phyloP scores from a whole-genome alignment of 2,113 vertebrate species.

The Ptyas mucosa region DNA sequence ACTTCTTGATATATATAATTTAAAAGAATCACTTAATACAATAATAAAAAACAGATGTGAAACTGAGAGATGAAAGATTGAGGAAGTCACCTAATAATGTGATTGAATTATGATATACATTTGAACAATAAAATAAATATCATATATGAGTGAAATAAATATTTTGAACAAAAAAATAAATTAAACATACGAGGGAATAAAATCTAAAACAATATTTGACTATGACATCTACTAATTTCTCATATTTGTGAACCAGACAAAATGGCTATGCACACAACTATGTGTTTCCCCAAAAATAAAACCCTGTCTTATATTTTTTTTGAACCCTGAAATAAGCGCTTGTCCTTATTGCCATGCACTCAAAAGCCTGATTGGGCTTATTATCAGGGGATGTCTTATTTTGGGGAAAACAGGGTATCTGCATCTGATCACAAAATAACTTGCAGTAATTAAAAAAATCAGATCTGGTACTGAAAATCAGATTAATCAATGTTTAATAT shows the following conservation, averaged over 20 bases:
- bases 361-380: no score
- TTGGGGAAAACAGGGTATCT: neutral
- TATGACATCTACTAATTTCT: neutral
- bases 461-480: conserved; percentile 24
- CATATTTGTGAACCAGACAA: conserved; percentile 15
- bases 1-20: neutral
- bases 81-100: neutral
- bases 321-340: no score
- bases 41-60: neutral
- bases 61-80: neutral
- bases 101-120: neutral
- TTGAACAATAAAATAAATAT: neutral
- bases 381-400: no score
- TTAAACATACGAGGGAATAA: neutral
- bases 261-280: neutral
- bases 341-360: no score
- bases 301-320: no score
- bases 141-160: neutral
- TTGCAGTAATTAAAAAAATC: neutral
- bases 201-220: neutral
- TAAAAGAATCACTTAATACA: neutral
- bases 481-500: neutral
- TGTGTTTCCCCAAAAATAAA: no score
- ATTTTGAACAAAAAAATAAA: neutral
- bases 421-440: conserved; percentile 1